Percentiles rank a stretch among this genome's conserved stretches.
These are phyloP conservation scores for Ptilorrhoa leucosticta DNA, from an alignment of 2,113 vertebrate species.

Conservation along the genomic window DNA sequence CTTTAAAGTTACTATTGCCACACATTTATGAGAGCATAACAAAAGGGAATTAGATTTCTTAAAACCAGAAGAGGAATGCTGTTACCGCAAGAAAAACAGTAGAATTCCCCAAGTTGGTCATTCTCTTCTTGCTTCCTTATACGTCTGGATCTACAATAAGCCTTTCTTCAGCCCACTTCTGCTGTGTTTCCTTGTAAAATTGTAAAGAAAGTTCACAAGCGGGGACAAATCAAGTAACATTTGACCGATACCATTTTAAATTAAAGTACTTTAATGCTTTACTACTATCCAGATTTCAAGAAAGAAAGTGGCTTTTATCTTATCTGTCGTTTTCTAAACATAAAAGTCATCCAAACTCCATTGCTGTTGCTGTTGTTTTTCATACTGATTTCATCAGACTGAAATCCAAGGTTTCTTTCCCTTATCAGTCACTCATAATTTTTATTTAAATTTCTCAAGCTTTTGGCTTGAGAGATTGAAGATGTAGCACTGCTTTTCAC, in stretches of 20 bases:
- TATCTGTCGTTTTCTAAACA: not conserved
- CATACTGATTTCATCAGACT: not conserved
- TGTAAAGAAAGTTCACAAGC: not conserved
- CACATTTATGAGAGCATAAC: not conserved
- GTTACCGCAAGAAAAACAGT: not conserved
- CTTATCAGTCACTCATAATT: not conserved
- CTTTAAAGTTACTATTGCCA: not conserved
- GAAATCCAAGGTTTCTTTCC: not conserved
- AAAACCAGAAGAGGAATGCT: not conserved
- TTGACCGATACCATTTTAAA: not conserved
- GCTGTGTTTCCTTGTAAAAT: not conserved
- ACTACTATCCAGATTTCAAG: not conserved
- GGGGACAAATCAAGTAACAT: not conserved
- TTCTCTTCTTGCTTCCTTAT: not conserved
- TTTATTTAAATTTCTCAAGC: not conserved
- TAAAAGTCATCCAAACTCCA: not conserved
- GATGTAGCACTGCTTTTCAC: not conserved
- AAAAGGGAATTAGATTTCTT: not conserved
- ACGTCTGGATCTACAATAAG: not conserved
- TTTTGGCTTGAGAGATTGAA: not conserved
- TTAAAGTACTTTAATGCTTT: not conserved
- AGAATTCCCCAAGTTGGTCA: not conserved
- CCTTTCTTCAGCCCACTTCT: not conserved
- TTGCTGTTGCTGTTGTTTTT: not conserved
- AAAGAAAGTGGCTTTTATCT: not conserved